A percentile compares a stretch with the other conserved stretches of the same genome.
These are phyloP conservation scores for Montipora efflorescens DNA, from an alignment of 64 coral and sea anemone species.

Conservation along the genomic window DNA sequence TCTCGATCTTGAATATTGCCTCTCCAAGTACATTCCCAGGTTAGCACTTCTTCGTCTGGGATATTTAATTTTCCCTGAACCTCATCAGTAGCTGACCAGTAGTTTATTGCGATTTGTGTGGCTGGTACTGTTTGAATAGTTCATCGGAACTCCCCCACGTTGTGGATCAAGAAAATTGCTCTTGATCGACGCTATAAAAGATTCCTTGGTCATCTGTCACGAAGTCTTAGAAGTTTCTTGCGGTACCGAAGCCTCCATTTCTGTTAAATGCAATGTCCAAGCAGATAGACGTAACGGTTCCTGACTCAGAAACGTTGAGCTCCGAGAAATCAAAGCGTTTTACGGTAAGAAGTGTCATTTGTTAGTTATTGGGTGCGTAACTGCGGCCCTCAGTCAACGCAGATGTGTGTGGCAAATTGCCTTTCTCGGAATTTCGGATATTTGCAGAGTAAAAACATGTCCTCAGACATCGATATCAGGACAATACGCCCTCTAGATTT, in stretches of 20 bases:
- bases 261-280: constrained; percentile 68
- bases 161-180: not conserved
- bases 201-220: constrained; percentile 47
- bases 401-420: not conserved
- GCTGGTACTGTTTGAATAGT: not conserved
- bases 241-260: not conserved
- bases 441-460: constrained; percentile 22
- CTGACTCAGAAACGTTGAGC: constrained; percentile 87
- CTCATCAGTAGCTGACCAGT: not conserved
- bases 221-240: constrained; percentile 1
- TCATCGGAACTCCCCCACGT: not conserved
- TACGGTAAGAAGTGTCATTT: constrained; percentile 63
- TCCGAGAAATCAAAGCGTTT: constrained; percentile 83
- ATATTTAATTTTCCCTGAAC: not conserved
- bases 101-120: not conserved
- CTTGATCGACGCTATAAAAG: not conserved
- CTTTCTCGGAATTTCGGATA: not conserved
- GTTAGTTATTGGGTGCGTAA: not conserved
- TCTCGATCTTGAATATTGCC: not conserved
- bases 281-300: constrained; percentile 82
- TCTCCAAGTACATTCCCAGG: not conserved
- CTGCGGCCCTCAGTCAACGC: not conserved
- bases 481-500: not conserved
- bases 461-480: too few relatives aligned
- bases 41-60: not conserved